Percentiles rank a stretch among this genome's conserved stretches.
These are phyloP conservation scores for Diglossa cyanea DNA, from an alignment of 2,797 vertebrate species.

Conservation along the genomic window DNA sequence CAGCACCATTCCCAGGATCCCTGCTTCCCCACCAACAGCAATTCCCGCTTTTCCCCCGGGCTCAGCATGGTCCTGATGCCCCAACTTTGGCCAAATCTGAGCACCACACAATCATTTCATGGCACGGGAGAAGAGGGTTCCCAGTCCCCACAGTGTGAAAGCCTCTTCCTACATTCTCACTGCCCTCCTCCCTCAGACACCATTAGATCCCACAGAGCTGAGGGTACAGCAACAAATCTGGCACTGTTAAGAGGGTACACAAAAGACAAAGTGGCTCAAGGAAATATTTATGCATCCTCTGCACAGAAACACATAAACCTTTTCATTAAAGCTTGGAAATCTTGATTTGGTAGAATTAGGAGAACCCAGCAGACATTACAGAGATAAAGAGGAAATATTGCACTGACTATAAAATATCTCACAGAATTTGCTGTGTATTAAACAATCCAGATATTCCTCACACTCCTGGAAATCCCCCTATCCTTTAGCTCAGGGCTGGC, in stretches of 20 bases:
- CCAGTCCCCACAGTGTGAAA: neutral
- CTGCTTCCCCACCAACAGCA: rapidly evolving
- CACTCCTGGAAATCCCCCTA: neutral
- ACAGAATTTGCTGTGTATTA: neutral
- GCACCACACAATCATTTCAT: neutral
- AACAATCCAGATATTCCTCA: neutral
- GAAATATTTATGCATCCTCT: neutral
- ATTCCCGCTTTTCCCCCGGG: neutral
- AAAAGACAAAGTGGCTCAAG: neutral
- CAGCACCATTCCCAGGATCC: neutral
- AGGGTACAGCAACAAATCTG: neutral
- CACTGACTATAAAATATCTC: neutral
- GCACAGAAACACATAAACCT: neutral
- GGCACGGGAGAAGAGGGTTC: rapidly evolving
- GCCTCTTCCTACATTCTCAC: neutral
- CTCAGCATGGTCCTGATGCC: neutral
- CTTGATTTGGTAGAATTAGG: neutral
- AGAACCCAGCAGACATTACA: neutral
- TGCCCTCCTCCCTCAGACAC: neutral
- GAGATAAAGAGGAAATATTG: neutral
- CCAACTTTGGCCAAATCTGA: neutral
- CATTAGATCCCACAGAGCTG: neutral
- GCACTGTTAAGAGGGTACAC: neutral
- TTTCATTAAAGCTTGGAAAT: neutral
- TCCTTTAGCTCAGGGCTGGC: neutral